Evolutionary conservation across 2,797 vertebrate species (phyloP).

Genomic region (Coregonus suidteri): DNA sequence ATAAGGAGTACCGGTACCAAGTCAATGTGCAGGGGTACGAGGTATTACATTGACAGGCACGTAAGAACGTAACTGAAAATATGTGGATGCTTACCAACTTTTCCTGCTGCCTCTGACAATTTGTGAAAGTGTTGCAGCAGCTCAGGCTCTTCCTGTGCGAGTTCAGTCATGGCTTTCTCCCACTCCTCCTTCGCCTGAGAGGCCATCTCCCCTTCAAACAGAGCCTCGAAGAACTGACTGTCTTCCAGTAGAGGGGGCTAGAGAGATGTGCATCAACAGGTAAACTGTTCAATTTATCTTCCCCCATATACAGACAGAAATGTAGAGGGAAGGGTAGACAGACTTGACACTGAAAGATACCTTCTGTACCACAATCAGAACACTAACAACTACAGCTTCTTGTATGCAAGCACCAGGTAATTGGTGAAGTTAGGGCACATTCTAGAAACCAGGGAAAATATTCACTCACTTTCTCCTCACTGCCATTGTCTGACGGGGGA

Average conservation of each 20-base stretch:
- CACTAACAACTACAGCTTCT: not conserved
- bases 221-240: slow-evolving; percentile 86
- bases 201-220: slow-evolving; percentile 90
- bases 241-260: slow-evolving; percentile 78
- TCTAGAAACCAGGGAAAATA: too few relatives aligned
- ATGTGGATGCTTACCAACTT: slow-evolving; percentile 80
- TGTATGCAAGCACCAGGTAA: too few relatives aligned
- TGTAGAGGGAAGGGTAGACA: not conserved
- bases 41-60: not conserved
- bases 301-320: not conserved
- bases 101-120: slow-evolving; percentile 87
- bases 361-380: slow-evolving; percentile 1
- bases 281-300: not conserved
- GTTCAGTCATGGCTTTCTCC: slow-evolving; percentile 89
- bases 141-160: slow-evolving; percentile 90
- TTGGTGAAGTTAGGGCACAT: too few relatives aligned
- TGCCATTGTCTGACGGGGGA: slow-evolving; percentile 39
- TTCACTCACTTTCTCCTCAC: slow-evolving; percentile 64
- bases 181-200: slow-evolving; percentile 88
- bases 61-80: not conserved
- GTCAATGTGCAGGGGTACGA: too few relatives aligned
- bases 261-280: slow-evolving; percentile 1
- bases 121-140: slow-evolving; percentile 91
- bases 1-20: not conserved
- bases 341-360: not conserved